These are phyloP conservation scores for Meiosimyza decipiens DNA, from an alignment of 2,888 invertebrate species.

Conservation along the genomic window DNA sequence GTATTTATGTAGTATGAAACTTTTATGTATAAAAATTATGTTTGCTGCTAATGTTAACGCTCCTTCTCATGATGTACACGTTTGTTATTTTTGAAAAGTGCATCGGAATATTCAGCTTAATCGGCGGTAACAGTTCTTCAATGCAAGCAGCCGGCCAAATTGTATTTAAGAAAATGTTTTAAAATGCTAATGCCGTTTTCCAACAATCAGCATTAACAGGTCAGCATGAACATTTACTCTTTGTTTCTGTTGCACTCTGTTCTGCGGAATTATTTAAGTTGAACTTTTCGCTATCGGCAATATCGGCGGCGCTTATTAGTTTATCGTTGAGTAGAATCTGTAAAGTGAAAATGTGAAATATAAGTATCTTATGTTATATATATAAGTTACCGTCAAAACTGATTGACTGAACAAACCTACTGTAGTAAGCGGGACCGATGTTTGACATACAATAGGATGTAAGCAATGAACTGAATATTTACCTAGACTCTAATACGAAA, in stretches of 20 bases:
- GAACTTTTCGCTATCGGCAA: conserved; percentile 77
- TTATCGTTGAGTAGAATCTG: conserved; percentile 85
- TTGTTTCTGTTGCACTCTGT: conserved; percentile 52
- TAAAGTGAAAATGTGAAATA: conserved; percentile 40
- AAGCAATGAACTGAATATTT: no score
- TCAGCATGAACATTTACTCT: conserved; percentile 65
- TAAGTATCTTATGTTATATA: no score
- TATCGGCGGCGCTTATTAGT: conserved; percentile 77
- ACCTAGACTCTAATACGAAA: no score
- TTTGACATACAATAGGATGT: no score
- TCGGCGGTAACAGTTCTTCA: background rate
- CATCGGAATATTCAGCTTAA: conserved; percentile 2
- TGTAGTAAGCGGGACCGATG: no score
- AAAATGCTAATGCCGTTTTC: no score
- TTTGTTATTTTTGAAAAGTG: background rate
- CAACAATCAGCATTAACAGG: conserved; percentile 35
- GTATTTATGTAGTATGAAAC: background rate
- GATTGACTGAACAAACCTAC: no score
- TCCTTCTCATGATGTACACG: conserved; percentile 9
- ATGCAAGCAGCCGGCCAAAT: background rate
- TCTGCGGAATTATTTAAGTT: conserved; percentile 70
- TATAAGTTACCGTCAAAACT: no score
- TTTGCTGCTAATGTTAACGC: conserved; percentile 3
- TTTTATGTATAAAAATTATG: conserved; percentile 23
- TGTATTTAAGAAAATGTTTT: background rate